Base-by-base conservation (phyloP, 1,140 invertebrate genomes). In the Aethina tumida region DNA sequence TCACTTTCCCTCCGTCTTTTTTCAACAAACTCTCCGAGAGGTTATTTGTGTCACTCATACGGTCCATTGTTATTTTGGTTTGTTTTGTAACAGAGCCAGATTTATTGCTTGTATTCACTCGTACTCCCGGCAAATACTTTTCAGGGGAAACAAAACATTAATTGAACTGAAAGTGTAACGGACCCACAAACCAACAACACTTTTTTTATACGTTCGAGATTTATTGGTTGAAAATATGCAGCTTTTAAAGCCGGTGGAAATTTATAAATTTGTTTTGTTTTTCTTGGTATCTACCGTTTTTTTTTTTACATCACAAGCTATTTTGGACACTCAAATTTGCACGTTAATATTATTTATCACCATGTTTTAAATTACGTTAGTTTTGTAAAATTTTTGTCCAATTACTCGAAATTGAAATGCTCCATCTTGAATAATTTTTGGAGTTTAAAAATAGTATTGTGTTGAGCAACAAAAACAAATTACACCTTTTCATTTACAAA, bases 11-110 rank as follows among this genome's bases (percentile, higher is more conserved):
- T 26, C 5, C 2, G 24, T 26, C 24, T 5, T 26, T 5, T 13
- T 26, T 26, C 4, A 25, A 14, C 35, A 20, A 25, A 10, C 8
- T 28, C 14, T 13, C 29, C 16, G 17, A 43, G 38, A 45, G 49
- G 47, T 45, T 51, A 48, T 51, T 51, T 49, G 49, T 51, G 49
- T 48, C 49, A 51, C 49, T 51, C 49, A 51, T 51, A 45, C 43
- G 47, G 50, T 35, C 47, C 47, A 47, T 50, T 52, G 47, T 50
- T 52, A 33, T 32, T 52, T 45, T 46, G 45, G 47, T 52, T 52
- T 52, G 50, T 53, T 53, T 53, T 50, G 50, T 53, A 50, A 50
- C 50, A 42, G 32, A 39, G 27, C 24, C 28, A 50, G 48, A 53
- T 53, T 50, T 53, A 53, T 53, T 24, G 48, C 44, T 19, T 12